Evolutionary conservation across 2,797 vertebrate genomes (phyloP).

Genomic region (Centroberyx gerrardi): DNA sequence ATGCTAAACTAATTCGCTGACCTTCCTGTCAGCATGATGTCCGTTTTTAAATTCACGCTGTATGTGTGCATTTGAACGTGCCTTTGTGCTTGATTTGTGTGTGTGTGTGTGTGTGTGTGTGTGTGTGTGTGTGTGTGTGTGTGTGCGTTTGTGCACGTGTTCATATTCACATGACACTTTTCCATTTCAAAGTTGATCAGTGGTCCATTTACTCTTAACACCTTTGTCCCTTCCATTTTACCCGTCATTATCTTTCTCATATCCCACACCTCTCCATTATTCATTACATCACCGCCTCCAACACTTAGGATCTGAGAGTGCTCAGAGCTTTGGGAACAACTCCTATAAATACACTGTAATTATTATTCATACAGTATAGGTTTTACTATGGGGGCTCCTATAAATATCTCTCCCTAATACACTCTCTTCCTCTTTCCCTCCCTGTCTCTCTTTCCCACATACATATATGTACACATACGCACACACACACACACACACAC

Average conservation of each 20-base stretch:
- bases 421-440: neutral
- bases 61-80: neutral
- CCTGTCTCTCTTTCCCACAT: slow-evolving; percentile 18
- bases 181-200: slow-evolving; percentile 42
- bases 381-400: slow-evolving; percentile 46
- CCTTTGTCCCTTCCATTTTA: slow-evolving; percentile 22
- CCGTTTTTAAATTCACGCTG: slow-evolving; percentile 22
- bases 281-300: slow-evolving; percentile 39
- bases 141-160: neutral
- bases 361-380: slow-evolving; percentile 66
- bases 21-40: slow-evolving; percentile 2
- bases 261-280: slow-evolving; percentile 26
- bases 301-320: slow-evolving; percentile 7
- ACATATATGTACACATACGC: slow-evolving; percentile 26
- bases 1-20: slow-evolving; percentile 9
- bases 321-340: slow-evolving; percentile 51
- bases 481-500: slow-evolving; percentile 1
- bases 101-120: neutral
- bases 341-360: slow-evolving; percentile 49
- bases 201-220: slow-evolving; percentile 25
- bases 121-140: neutral
- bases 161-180: slow-evolving; percentile 14
- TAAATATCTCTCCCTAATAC: slow-evolving; percentile 48
- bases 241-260: slow-evolving; percentile 16
- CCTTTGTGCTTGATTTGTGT: too few relatives aligned